Evolutionary conservation across 2,113 vertebrate species (phyloP), one percentile per base, ranked within the genome.

Genomic region (Pseudopodoces humilis): DNA sequence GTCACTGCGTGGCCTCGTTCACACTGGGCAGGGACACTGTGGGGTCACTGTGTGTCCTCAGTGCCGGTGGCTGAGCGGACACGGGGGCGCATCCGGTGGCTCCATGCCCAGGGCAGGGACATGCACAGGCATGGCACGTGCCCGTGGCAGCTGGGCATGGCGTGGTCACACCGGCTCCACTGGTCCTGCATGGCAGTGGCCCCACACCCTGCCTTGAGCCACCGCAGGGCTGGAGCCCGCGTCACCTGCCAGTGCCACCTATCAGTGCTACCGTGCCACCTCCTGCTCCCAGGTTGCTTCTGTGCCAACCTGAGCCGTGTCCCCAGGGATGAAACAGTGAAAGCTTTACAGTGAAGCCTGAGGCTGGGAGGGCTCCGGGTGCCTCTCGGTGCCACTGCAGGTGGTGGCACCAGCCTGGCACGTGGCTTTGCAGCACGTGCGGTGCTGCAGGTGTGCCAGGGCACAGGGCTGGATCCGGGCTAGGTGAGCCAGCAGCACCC

Each of bases 171-270:
- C 92, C 53, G n/a, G 95, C 71, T 94, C 80, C 11, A 4, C 90
- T 28, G 13, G 92, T 91, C 11, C 9, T 56, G 30, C 30, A 4
- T 5, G 20, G n/a, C 49, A 72, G 55, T 12, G 44, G 67, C 35
- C 68, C 62, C 92, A 81, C 49, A 1, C 88, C 81, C 72, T 80
- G 64, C 53, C 44, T 15, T 46, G 39, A 82, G 75, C 83, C 47
- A 17, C 53, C 2, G 0, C 2, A 1, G 78, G 41, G 47, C 41
- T 62, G 63, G 47, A 47, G 55, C 6, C 0, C 0, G 9, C 55
- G 78, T 62, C 70, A 60, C 53, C 69, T 89, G 53, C 50, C 86
- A 33, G 43, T 74, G 76, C 4, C 59, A 50, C 59, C 10, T 75
- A 13, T 21, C 3, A 11, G 64, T 62, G 77, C 33, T 24, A 41